Conservation (phyloP, 2,113 vertebrate genomes). For the Lepus timidus region DNA sequence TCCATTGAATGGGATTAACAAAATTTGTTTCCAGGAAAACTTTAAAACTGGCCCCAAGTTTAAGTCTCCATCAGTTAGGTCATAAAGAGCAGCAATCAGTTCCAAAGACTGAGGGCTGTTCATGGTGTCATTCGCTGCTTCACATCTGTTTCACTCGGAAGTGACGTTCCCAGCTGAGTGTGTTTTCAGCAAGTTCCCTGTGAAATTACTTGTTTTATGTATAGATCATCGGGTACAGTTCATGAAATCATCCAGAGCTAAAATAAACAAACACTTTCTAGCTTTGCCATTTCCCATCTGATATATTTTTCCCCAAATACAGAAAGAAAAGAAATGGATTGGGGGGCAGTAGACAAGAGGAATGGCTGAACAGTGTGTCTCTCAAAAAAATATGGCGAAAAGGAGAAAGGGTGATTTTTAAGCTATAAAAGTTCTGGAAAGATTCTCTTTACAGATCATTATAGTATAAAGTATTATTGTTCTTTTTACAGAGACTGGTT, state of each 20-base stretch:
- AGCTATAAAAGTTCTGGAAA: slow-evolving; percentile 72
- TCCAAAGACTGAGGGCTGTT: slow-evolving; percentile 43
- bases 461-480: slow-evolving; percentile 62
- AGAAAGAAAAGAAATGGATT: neutral
- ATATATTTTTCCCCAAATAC: neutral
- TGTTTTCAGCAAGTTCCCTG: neutral
- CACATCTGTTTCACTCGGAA: slow-evolving; percentile 65
- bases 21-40: slow-evolving; percentile 74
- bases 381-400: slow-evolving; percentile 58
- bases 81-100: slow-evolving; percentile 56
- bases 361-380: neutral
- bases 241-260: slow-evolving; percentile 51
- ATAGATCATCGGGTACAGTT: slow-evolving; percentile 7
- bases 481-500: slow-evolving; percentile 61
- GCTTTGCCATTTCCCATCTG: slow-evolving; percentile 39
- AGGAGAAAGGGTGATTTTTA: slow-evolving; percentile 65
- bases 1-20: slow-evolving; percentile 69
- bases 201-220: slow-evolving; percentile 61
- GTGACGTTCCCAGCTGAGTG: slow-evolving; percentile 38
- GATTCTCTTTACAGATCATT: slow-evolving; percentile 68
- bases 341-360: neutral
- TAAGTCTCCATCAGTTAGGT: slow-evolving; percentile 32
- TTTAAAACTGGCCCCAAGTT: slow-evolving; percentile 67
- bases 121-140: slow-evolving; percentile 48
- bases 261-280: slow-evolving; percentile 50